Percentiles rank a stretch among this genome's conserved stretches.
phyloP scores from a whole-genome alignment of 1,140 invertebrate species.

The Vanessa atalanta region DNA sequence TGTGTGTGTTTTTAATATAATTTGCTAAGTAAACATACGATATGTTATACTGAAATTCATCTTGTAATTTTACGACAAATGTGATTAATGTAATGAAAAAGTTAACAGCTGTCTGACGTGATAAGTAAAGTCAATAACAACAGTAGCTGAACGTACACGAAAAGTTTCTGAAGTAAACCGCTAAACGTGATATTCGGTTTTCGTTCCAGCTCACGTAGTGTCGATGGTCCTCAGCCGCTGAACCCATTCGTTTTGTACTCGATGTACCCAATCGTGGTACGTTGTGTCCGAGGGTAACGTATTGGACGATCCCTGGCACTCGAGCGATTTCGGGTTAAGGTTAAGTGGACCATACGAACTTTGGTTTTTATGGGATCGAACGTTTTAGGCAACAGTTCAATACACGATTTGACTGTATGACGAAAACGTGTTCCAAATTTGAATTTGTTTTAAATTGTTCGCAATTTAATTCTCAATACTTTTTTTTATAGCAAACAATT shows the following conservation, averaged over 20 bases:
- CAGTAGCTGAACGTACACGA: neutral
- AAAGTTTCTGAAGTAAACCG: neutral
- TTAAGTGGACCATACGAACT: slow-evolving; percentile 10
- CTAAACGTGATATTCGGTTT: slow-evolving; percentile 8
- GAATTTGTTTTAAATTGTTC: neutral
- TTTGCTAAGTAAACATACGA: too few relatives aligned
- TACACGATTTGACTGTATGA: neutral
- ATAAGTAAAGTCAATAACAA: neutral
- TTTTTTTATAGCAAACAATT: neutral
- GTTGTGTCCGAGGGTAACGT: slow-evolving; percentile 16
- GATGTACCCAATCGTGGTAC: slow-evolving; percentile 5
- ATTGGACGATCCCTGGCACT: slow-evolving; percentile 18
- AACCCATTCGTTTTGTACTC: slow-evolving; percentile 18
- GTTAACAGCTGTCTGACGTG: too few relatives aligned
- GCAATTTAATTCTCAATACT: neutral
- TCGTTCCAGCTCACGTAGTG: slow-evolving; percentile 17
- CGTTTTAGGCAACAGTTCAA: neutral
- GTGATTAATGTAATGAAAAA: neutral
- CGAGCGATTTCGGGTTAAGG: slow-evolving; percentile 2
- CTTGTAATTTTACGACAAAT: neutral
- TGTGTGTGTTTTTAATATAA: too few relatives aligned
- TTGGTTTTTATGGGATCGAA: slow-evolving; percentile 1
- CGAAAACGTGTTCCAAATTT: neutral
- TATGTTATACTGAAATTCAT: too few relatives aligned
- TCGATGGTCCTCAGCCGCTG: slow-evolving; percentile 13